Conservation (phyloP, 2,797 vertebrate species). For the Phaenicophaeus curvirostris region DNA sequence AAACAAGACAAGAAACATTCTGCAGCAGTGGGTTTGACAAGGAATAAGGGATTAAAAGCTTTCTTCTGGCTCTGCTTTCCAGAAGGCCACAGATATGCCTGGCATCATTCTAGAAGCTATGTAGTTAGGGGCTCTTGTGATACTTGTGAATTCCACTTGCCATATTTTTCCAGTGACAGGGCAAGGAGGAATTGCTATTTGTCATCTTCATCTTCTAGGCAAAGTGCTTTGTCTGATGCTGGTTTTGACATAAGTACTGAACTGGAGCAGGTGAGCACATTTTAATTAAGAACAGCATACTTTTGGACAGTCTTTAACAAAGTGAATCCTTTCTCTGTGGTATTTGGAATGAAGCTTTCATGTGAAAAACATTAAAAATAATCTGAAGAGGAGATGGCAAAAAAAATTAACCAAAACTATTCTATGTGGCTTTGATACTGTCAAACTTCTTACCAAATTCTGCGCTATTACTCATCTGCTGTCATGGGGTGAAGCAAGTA, state of each 20-base stretch:
- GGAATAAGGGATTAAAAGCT: background rate
- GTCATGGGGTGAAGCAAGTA: no score
- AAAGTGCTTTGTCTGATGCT: background rate
- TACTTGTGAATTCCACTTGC: background rate
- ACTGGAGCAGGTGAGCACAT: background rate
- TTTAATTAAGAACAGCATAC: background rate
- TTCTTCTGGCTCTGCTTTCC: background rate
- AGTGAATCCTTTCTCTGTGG: background rate
- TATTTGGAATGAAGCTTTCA: background rate
- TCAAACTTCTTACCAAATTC: background rate
- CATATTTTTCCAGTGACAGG: background rate
- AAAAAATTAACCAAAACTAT: background rate
- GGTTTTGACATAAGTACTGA: background rate
- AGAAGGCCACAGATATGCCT: rapidly evolving
- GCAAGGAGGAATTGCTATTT: background rate
- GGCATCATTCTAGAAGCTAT: background rate
- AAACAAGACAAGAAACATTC: background rate
- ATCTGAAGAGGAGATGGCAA: background rate
- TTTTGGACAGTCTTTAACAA: background rate
- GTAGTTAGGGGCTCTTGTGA: background rate
- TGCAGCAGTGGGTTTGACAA: background rate
- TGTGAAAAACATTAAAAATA: background rate
- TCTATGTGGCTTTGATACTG: background rate
- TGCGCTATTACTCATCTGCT: background rate
- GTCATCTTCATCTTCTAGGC: background rate